Evolutionary conservation across 1,140 invertebrate genomes (phyloP), one percentile per base, ranked within the genome.

Genomic region (Penaeus japonicus): DNA sequence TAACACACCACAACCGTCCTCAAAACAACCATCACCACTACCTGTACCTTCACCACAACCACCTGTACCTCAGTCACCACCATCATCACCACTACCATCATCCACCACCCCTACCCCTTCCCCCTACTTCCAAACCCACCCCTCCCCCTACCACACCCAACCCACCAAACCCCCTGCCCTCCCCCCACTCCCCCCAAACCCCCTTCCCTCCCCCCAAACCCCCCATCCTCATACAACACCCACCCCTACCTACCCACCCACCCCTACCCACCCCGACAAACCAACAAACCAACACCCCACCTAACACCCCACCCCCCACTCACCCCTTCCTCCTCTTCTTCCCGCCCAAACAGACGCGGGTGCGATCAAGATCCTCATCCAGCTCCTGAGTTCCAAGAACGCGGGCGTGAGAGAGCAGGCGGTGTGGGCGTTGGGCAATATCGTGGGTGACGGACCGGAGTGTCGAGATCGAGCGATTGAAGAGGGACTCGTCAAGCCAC

Each of bases 401-500:
- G 93, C 95, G 7, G 95, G 97, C 92, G 96, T 99, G 4, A 96
- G 96, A 54, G 98, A 99, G 92, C 99, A 99, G 93, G 96, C 97
- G 75, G 97, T 99, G 0, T 99, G 98, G 98, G 98, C 98, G 15
- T 93, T 99, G 30, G 98, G 98, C 90, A 99, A 99, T 93, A 98
- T 99, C 91, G 98, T 98, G 89, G 93, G 93, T 47, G 94, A 94
- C 90, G 93, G 94, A 18, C 92, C 94, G 2, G 91, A 92, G 47
- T 92, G 94, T 84, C 91, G 94, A 92, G 97, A 98, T 93, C 93
- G 95, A 65, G 96, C 98, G 62, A 93, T 97, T 10, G 90, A 92
- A 1, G 91, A 94, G 70, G 94, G 94, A 30, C 94, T 95, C 47
- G 93, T 97, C 90, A 93, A 94, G n/a, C 94, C 94, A 32, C 92